Base-by-base conservation (phyloP, 2,888 invertebrate genomes). In the Pammene fasciana region DNA sequence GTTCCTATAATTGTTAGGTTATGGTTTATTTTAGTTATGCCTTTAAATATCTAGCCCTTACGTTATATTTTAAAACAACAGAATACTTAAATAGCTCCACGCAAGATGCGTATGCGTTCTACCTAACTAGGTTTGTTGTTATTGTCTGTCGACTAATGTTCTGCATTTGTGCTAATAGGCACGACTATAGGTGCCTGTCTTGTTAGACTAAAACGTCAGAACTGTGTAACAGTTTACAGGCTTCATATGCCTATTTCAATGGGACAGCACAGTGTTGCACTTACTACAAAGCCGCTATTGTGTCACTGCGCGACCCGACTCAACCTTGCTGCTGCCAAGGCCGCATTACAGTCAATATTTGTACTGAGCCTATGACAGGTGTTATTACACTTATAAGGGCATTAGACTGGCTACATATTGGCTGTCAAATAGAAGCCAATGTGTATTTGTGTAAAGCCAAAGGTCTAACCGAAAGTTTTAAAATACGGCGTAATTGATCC, bases 251-350 rank as follows among this genome's bases (percentile, higher is more conserved):
- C 43, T 57, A n/a, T 43, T 57, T 5, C 18, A 13, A 1, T 18
- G 14, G 16, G 14, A 0, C 18, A 10, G 16, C 43, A 45, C 57
- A 65, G 41, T 45, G 45, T 41, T 65, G 65, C 60, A 70, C 34
- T 50, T 54, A 57, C 43, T 59, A 68, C 62, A 68, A 59, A 34
- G 59, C 68, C 70, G 57, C 64, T n/a, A 65, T 70, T 70, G 70
- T 70, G 59, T 60, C 52, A 65, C 50, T 64, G 68, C 68, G 56
- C 54, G 62, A 62, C 59, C 59, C 5, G 13, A 56, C 54, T 54
- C 65, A 60, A 65, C 70, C 70, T 70, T 65, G 65, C 65, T 36
- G 34, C 16, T 65, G 55, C 55, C 65, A 70, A 65, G 70, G 70
- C 48, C 41, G 34, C 38, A 38, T 57, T 18, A 46, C 7, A 55